A percentile compares a stretch with the other conserved stretches of the same genome.
Conservation (phyloP, 2,797 vertebrate species). For the Cynodonichthys magdalenae region DNA sequence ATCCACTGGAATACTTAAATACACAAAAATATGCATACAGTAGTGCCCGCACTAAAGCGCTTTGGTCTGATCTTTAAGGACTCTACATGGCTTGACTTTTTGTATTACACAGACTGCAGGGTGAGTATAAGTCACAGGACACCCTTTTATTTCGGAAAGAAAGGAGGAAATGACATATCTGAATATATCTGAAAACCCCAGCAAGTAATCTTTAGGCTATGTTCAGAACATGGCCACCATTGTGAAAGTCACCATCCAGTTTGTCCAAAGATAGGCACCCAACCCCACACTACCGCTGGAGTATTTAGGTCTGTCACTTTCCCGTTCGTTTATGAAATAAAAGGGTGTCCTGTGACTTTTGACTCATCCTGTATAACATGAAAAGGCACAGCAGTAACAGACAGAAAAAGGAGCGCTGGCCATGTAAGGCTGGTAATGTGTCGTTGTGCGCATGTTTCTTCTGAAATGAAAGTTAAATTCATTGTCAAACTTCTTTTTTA, state of each 20-base stretch:
- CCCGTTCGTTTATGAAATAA: too few species aligned
- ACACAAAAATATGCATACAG: constrained; percentile 25
- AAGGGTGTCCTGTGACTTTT: too few species aligned
- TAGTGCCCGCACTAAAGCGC: constrained; percentile 50
- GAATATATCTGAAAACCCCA: too few species aligned
- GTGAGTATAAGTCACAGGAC: too few species aligned
- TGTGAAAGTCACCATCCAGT: too few species aligned
- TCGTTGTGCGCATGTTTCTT: constrained; percentile 39
- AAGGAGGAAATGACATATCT: too few species aligned
- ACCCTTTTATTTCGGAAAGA: too few species aligned
- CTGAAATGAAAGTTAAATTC: not conserved
- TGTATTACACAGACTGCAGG: not conserved
- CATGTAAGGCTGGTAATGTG: constrained; percentile 32
- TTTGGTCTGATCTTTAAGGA: constrained; percentile 57
- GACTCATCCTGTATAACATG: not conserved
- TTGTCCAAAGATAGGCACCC: too few species aligned
- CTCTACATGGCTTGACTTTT: constrained; percentile 20
- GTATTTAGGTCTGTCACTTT: too few species aligned
- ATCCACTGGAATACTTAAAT: constrained; percentile 19
- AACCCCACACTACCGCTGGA: too few species aligned
- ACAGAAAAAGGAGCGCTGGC: not conserved
- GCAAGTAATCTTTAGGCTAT: too few species aligned
- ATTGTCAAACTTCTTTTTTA: constrained; percentile 58
- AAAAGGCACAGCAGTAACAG: constrained; percentile 35
- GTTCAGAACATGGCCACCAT: too few species aligned